Evolutionary conservation across 2,888 invertebrate species (phyloP).

Genomic region (Machimus rusticus): DNA sequence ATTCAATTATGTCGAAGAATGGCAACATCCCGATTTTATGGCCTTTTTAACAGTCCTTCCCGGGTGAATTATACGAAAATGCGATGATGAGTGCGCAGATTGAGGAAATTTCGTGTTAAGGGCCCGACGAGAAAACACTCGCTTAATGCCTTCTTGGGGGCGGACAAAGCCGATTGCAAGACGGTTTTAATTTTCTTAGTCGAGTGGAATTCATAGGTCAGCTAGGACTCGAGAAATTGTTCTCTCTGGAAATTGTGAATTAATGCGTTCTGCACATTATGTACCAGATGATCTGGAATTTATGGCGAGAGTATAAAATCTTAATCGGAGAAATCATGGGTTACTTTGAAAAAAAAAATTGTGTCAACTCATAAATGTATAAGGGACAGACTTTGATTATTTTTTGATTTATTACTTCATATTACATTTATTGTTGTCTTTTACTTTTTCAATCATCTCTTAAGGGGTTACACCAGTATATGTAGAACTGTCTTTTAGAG

Average conservation of each 20-base stretch:
- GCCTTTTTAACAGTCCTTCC: constrained; percentile 10
- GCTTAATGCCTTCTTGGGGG: not conserved
- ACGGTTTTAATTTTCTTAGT: not conserved
- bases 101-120: constrained; percentile 10
- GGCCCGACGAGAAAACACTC: not conserved
- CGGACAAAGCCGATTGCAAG: not conserved
- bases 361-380: not conserved
- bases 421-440: no score
- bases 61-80: constrained; percentile 7
- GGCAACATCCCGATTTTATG: constrained; percentile 35
- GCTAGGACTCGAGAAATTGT: not conserved
- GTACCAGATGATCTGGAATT: not conserved
- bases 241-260: not conserved
- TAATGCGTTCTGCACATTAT: not conserved
- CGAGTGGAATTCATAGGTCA: not conserved
- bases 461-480: no score
- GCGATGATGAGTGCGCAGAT: constrained; percentile 9
- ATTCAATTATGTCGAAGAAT: constrained; percentile 30
- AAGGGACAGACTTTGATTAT: not conserved
- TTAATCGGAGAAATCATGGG: not conserved
- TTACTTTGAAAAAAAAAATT: not conserved
- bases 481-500: no score
- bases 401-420: no score
- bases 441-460: not conserved
- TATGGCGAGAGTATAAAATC: not conserved